A percentile compares a stretch with the other conserved stretches of the same genome.
Evolutionary conservation across 2,797 vertebrate genomes (phyloP).

Genomic region (Periophthalmus magnuspinnatus): DNA sequence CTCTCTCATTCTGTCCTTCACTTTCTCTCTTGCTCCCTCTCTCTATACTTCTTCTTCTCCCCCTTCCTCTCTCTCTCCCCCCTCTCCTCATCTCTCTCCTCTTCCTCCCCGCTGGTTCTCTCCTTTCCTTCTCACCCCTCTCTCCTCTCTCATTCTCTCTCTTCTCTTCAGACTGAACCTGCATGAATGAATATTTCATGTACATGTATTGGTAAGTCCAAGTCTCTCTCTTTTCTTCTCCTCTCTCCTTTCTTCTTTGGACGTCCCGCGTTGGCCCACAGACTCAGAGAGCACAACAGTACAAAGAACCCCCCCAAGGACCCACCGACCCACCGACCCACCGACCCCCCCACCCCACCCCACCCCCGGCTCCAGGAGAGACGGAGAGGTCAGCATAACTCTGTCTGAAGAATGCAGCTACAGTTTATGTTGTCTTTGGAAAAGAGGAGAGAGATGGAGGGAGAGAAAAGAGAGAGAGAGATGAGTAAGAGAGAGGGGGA

Average conservation of each 20-base stretch:
- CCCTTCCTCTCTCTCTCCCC: too few relatives aligned
- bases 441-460: constrained; percentile 27
- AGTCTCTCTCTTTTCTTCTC: constrained; percentile 10
- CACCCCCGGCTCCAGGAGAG: constrained; percentile 13
- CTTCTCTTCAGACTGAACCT: too few relatives aligned
- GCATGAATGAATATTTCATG: too few relatives aligned
- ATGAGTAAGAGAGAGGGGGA: neutral
- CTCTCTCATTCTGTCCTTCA: constrained; percentile 8
- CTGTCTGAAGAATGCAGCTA: constrained; percentile 65
- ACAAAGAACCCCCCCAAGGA: constrained; percentile 9
- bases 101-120: too few relatives aligned
- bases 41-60: too few relatives aligned
- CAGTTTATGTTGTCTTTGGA: constrained; percentile 71
- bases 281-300: constrained; percentile 2
- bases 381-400: constrained; percentile 67
- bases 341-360: too few relatives aligned
- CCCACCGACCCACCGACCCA: too few relatives aligned
- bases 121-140: too few relatives aligned
- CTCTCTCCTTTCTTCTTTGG: neutral
- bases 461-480: neutral
- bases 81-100: too few relatives aligned
- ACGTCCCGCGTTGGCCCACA: neutral
- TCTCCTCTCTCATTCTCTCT: too few relatives aligned
- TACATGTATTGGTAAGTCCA: too few relatives aligned
- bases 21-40: neutral